These are phyloP conservation scores for Cotesia typhae DNA, from an alignment of 1,140 invertebrate genomes.

Conservation along the genomic window DNA sequence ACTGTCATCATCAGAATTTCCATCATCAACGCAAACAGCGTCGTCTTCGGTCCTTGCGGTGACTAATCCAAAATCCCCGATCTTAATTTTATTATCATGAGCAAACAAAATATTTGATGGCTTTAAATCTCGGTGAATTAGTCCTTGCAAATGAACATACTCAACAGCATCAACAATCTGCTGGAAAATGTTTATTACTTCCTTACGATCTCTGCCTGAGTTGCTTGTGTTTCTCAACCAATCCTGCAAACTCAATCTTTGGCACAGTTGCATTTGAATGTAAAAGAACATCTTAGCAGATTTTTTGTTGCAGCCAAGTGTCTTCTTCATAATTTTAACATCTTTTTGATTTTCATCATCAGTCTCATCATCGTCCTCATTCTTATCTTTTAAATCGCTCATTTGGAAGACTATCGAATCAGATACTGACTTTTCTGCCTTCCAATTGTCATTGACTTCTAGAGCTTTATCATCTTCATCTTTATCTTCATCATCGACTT, in stretches of 20 bases:
- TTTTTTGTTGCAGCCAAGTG: slow-evolving; percentile 36
- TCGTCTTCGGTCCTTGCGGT: slow-evolving; percentile 80
- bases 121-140: slow-evolving; percentile 96
- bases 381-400: too few species aligned
- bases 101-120: slow-evolving; percentile 98
- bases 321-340: slow-evolving; percentile 28
- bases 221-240: slow-evolving; percentile 75
- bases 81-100: slow-evolving; percentile 87
- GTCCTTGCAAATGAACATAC: slow-evolving; percentile 89
- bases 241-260: slow-evolving; percentile 86
- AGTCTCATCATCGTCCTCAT: too few species aligned
- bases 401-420: neutral
- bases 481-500: slow-evolving; percentile 11
- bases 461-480: neutral
- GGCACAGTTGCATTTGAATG: slow-evolving; percentile 97
- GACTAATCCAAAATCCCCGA: slow-evolving; percentile 96
- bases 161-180: slow-evolving; percentile 95
- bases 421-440: slow-evolving; percentile 1
- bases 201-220: slow-evolving; percentile 56
- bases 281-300: slow-evolving; percentile 80
- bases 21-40: slow-evolving; percentile 48
- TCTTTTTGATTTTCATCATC: slow-evolving; percentile 14
- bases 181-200: slow-evolving; percentile 82
- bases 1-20: slow-evolving; percentile 47
- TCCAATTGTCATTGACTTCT: slow-evolving; percentile 6